Evolutionary conservation across 2,113 vertebrate species (phyloP).

Genomic region (Etheostoma spectabile): DNA sequence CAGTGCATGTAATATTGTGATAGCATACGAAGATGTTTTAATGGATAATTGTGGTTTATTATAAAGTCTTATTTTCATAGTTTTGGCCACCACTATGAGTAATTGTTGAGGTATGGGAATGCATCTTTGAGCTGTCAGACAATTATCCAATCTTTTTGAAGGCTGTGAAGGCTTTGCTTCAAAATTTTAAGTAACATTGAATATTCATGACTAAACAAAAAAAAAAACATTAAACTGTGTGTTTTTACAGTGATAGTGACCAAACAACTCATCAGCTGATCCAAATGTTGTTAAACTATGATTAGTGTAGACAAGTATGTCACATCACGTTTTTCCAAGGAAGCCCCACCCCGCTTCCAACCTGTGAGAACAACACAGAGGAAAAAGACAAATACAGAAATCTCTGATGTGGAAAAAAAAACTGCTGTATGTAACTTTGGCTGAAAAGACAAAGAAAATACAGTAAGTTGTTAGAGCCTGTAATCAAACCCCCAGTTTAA

Average conservation of each 20-base stretch:
- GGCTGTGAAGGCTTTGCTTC: no score
- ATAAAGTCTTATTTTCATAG: neutral
- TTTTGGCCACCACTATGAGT: neutral
- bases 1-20: constrained; percentile 17
- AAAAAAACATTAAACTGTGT: neutral
- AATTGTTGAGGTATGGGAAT: neutral
- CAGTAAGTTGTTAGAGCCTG: neutral
- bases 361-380: neutral
- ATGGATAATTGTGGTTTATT: constrained; percentile 22
- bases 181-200: neutral
- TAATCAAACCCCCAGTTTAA: neutral
- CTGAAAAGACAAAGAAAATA: neutral
- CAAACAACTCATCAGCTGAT: no score
- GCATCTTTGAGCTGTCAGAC: neutral
- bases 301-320: neutral
- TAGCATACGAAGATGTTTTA: constrained; percentile 1
- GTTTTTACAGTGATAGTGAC: no score
- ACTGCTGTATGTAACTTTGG: no score
- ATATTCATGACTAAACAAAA: neutral
- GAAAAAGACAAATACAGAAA: neutral
- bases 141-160: neutral
- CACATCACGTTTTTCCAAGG: no score
- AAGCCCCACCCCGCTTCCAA: neutral
- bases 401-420: neutral
- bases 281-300: neutral